Evolutionary conservation across 2,113 vertebrate genomes (phyloP), one percentile per base, ranked within the genome.

Genomic region (Vidua chalybeata): DNA sequence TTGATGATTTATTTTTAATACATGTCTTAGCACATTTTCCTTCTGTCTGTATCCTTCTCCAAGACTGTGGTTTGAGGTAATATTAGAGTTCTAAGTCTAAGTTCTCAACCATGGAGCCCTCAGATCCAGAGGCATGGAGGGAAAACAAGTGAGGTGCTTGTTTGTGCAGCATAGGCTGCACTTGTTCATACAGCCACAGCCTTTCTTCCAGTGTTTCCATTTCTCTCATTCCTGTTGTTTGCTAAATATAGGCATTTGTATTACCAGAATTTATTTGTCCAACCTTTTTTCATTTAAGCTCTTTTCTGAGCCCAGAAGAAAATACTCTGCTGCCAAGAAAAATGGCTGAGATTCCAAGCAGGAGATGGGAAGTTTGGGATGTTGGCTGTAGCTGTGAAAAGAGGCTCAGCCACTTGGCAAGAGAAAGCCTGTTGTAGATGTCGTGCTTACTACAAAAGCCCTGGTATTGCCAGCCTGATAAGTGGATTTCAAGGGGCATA

Each of bases 161-260:
- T 82, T 89, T 68, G 52, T 87, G 33, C 58, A 69, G 41, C 0
- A 0, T 22, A 39, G 49, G 30, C 84, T 80, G 55, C 12, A 3
- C 46, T 72, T 49, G 11, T 51, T 23, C 3, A 1, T 46, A 19
- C 37, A 71, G 52, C 30, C 62, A 52, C 41, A 52, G 35, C 56
- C 43, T 69, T 76, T 78, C 54, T 74, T 79, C 46, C 73, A 62
- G 15, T 56, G 45, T 46, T 85, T 89, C 48, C 5, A 5, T 71
- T 82, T 62, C 51, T 43, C 55, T 94, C 26, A 13, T 69, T 92
- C 52, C 45, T 76, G 37, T 91, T 88, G 66, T 96, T 93, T 89
- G 52, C 72, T 81, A 17, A 85, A 94, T 51, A 87, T 77, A 89
- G 86, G 43, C 41, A 28, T 66, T 91, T 78, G n/a, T 67, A 43